Conservation (phyloP, 2,113 vertebrate genomes). For the Apteryx owenii region DNA sequence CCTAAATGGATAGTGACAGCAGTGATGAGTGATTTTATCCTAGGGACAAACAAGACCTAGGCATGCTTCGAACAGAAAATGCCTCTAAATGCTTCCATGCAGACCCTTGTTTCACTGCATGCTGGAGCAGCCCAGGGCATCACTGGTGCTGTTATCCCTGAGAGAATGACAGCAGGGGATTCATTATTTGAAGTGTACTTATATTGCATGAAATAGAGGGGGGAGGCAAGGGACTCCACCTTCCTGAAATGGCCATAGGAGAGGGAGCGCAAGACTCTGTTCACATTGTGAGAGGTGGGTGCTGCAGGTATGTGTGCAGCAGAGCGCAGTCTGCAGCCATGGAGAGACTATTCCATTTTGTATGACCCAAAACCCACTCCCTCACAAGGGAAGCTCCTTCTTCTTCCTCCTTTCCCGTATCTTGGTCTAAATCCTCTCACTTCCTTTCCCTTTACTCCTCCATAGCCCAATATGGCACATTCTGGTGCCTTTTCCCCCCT, state of each 20-base stretch:
- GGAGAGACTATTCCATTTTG: not conserved
- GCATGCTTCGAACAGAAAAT: not conserved
- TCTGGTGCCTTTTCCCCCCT: not conserved
- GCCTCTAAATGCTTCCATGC: accelerated
- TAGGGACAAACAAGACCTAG: not conserved
- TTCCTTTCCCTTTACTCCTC: not conserved
- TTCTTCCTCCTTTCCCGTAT: not conserved
- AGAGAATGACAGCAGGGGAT: not conserved
- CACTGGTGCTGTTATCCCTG: not conserved
- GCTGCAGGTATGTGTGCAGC: not conserved
- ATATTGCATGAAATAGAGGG: not conserved
- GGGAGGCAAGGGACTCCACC: not conserved
- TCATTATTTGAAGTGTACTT: not conserved
- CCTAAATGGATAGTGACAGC: accelerated
- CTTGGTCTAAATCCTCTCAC: not conserved
- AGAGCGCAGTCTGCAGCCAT: not conserved
- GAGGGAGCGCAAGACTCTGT: not conserved
- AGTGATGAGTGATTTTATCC: not conserved
- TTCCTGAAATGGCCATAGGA: not conserved
- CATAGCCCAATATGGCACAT: accelerated
- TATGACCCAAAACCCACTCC: not conserved
- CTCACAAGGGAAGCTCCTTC: not conserved
- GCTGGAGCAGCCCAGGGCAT: accelerated
- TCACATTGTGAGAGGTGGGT: accelerated
- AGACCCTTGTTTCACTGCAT: not conserved